Conservation (phyloP, 2,888 invertebrate genomes). For the Tenthredo notha region DNA sequence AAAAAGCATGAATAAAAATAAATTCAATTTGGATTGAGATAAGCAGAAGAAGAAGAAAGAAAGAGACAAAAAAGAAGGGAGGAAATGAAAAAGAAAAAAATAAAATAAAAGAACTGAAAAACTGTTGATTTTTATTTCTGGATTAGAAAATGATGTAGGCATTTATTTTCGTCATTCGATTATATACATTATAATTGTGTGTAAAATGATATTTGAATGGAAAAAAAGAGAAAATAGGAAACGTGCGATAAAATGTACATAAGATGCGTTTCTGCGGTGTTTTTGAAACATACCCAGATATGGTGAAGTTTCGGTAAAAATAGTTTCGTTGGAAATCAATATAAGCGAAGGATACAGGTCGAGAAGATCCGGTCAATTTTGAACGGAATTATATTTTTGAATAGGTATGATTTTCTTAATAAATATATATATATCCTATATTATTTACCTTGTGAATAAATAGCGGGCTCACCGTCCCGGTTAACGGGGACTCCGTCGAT, state of each 20-base stretch:
- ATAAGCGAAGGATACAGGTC: constrained; percentile 36
- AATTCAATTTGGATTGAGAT: background rate
- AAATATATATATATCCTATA: too few relatives aligned
- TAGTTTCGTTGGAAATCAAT: constrained; percentile 54
- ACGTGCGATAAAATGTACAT: background rate
- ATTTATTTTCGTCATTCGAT: too few relatives aligned
- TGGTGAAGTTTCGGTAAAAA: constrained; percentile 42
- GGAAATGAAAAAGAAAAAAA: background rate
- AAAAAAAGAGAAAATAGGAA: too few relatives aligned
- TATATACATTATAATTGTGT: too few relatives aligned
- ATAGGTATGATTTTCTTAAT: background rate
- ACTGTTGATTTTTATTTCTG: background rate
- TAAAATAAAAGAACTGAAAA: background rate
- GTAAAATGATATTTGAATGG: too few relatives aligned
- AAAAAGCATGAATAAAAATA: background rate
- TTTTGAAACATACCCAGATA: background rate
- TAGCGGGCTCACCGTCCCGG: background rate
- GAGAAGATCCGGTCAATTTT: constrained; percentile 8
- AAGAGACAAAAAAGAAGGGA: background rate
- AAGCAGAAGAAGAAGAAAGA: background rate
- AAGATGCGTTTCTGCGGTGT: background rate
- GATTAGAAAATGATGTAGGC: too few relatives aligned
- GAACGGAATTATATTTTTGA: background rate
- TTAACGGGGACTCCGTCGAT: constrained; percentile 33
- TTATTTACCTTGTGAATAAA: constrained; percentile 37